Conservation (phyloP, 2,888 invertebrate species). For the Fragum whitleyi region DNA sequence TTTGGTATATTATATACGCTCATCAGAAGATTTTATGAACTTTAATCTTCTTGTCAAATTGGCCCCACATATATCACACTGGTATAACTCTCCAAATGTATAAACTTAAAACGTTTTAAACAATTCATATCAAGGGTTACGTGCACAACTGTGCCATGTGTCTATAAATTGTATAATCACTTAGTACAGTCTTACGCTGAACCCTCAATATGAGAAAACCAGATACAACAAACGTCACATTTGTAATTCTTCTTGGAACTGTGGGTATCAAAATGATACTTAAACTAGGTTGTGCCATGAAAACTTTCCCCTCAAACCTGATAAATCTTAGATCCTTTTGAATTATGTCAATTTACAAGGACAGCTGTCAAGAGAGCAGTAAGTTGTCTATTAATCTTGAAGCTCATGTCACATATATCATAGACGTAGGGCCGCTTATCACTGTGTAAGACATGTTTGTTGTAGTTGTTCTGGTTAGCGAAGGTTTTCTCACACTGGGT, state of each 20-base stretch:
- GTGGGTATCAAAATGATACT: constrained; percentile 62
- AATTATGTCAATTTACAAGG: constrained; percentile 61
- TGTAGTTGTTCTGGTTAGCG: constrained; percentile 55
- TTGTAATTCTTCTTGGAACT: constrained; percentile 57
- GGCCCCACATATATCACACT: constrained; percentile 45
- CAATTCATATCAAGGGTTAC: too few relatives aligned
- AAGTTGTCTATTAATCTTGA: constrained; percentile 60
- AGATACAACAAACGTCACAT: constrained; percentile 56
- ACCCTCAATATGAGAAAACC: constrained; percentile 52
- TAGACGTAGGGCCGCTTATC: constrained; percentile 62
- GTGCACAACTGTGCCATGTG: too few relatives aligned
- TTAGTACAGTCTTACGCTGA: too few relatives aligned
- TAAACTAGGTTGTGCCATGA: constrained; percentile 54
- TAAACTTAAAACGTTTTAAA: constrained; percentile 42
- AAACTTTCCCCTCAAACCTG: constrained; percentile 57
- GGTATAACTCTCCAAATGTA: constrained; percentile 37
- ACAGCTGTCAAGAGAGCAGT: too few relatives aligned
- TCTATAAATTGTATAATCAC: too few relatives aligned
- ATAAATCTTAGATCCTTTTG: constrained; percentile 58
- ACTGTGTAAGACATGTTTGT: constrained; percentile 62
- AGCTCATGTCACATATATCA: constrained; percentile 59
- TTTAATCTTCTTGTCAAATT: constrained; percentile 32
- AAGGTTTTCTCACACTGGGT: constrained; percentile 53
- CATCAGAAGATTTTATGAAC: constrained; percentile 40
- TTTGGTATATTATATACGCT: constrained; percentile 16